phyloP scores from a whole-genome alignment of 2,113 vertebrate species.

The Tursiops truncatus region DNA sequence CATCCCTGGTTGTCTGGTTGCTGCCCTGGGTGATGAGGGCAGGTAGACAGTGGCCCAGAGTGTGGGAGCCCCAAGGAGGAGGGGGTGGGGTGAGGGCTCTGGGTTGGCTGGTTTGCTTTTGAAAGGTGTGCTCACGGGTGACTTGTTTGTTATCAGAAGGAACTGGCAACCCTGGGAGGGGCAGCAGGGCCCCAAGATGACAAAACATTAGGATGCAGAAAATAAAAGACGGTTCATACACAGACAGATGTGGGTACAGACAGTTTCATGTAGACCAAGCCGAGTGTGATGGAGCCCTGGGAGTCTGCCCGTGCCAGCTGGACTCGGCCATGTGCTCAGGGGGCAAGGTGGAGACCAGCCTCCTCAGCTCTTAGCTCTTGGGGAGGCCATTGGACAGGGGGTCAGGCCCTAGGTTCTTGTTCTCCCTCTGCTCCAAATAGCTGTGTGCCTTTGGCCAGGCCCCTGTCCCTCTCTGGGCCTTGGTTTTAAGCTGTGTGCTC shows the following conservation, averaged over 20 bases:
- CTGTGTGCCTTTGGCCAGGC: neutral
- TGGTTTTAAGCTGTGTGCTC: neutral
- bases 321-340: neutral
- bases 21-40: neutral
- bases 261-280: fast-evolving
- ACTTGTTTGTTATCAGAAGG: neutral
- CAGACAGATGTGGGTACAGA: neutral
- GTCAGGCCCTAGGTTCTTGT: neutral
- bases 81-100: neutral
- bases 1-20: neutral
- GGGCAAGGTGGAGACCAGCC: neutral
- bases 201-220: neutral
- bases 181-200: neutral
- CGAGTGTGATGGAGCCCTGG: fast-evolving
- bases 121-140: neutral
- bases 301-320: too few relatives aligned
- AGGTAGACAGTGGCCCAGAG: neutral
- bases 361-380: neutral
- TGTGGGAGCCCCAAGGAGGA: too few relatives aligned
- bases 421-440: neutral
- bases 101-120: neutral
- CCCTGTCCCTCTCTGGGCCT: neutral
- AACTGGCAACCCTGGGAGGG: neutral
- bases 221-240: neutral
- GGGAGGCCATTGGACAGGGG: neutral